Evolutionary conservation across 64 coral and sea anemone genomes (phyloP).

Genomic region (Actinia equina): DNA sequence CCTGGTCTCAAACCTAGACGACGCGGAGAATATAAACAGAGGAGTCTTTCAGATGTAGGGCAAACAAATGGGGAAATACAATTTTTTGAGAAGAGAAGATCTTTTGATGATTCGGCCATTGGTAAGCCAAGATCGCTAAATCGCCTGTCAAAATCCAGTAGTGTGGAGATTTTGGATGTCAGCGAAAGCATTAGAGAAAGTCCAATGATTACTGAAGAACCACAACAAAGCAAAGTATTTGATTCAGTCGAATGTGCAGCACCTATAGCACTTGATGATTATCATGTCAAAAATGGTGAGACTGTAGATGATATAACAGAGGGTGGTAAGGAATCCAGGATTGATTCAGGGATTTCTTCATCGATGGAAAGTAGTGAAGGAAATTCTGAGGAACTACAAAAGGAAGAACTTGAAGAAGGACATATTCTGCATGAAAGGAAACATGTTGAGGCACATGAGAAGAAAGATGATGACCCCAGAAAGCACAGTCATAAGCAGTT

Average conservation of each 20-base stretch:
- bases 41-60: background rate
- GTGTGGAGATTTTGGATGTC: constrained; percentile 52
- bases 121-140: constrained; percentile 16
- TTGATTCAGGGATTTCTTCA: constrained; percentile 31
- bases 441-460: background rate
- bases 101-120: constrained; percentile 61
- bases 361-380: constrained; percentile 17
- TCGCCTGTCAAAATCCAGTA: constrained; percentile 63
- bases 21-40: background rate
- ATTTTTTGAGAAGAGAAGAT: constrained; percentile 12
- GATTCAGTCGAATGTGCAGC: background rate
- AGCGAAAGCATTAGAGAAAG: constrained; percentile 11
- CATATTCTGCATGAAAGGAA: background rate
- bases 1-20: constrained; percentile 31
- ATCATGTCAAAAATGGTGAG: background rate
- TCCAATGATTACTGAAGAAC: constrained; percentile 16
- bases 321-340: background rate
- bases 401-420: background rate
- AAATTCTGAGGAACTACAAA: constrained; percentile 14
- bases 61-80: background rate
- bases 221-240: background rate
- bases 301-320: background rate
- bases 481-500: background rate
- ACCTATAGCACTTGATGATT: background rate
- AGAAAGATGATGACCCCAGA: background rate